Base-by-base conservation (phyloP, 2,113 vertebrate species). In the Cebidichthys violaceus region DNA sequence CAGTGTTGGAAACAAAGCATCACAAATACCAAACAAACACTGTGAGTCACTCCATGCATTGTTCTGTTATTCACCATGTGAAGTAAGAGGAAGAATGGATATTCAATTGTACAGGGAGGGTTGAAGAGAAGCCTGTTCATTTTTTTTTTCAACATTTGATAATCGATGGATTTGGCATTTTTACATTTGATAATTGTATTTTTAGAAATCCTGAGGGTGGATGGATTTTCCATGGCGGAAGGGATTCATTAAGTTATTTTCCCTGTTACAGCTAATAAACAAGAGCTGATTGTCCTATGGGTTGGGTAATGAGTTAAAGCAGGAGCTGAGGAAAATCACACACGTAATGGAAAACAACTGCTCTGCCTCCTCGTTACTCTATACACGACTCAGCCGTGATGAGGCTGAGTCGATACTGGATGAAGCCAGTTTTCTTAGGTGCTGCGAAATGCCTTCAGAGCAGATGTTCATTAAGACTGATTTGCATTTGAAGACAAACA, bases 1-100 rank as follows among this genome's bases (percentile, higher is more conserved):
- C 78, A 77, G 81, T 60, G 70, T 71, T 73, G 89, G 86, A 90
- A 92, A 90, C 86, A 89, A 87, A 88, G 87, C 87, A 83, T 85
- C 45, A 73, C 90, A 88, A 80, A 88, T 39, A 77, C 54, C 82
- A 84, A 93, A 92, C 89, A 93, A 90, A 92, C 78, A 90, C 22
- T 27, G 52, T 91, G 89, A 92, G 75, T 94, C 91, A 92, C 84
- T 68, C 52, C 47, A 18, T 77, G 76, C 47, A 64, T 76, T 88
- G 79, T 71, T 24, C 52, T 57, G 73, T 70, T 82, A 54, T 60
- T 77, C 75, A 75, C 65, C 60, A 37, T 39, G 76, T 57, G 57
- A 41, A 54, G 41, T 39, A 60, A 52, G 9, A 9, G 20, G 47
- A 37, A 17, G 65, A 61, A 50, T 35, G 14, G 2, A 27, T 39